A percentile compares a stretch with the other conserved stretches of the same genome.
These are phyloP conservation scores for Gavialis gangeticus DNA, from an alignment of 2,113 vertebrate genomes.

Conservation along the genomic window DNA sequence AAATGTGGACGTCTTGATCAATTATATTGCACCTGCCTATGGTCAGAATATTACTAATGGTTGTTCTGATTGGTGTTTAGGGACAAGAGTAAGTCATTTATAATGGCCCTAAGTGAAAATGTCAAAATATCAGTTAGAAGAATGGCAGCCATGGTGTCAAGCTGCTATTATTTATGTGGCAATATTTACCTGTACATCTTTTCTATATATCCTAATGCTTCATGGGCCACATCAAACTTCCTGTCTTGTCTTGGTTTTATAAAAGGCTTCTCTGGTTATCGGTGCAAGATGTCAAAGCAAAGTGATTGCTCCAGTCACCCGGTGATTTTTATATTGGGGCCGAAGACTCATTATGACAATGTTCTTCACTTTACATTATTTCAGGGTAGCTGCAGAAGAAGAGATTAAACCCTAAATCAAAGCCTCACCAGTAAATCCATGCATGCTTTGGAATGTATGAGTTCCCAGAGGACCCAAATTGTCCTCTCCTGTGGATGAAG, in stretches of 20 bases:
- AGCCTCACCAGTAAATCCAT: rapidly evolving
- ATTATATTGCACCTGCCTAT: constrained; percentile 21
- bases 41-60: background rate
- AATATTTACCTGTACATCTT: background rate
- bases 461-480: background rate
- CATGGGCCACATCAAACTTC: background rate
- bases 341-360: background rate
- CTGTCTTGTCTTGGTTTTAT: background rate
- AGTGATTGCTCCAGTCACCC: rapidly evolving
- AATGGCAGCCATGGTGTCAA: background rate
- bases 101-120: background rate
- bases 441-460: rapidly evolving
- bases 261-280: background rate
- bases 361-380: background rate
- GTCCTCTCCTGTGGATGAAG: background rate
- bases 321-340: rapidly evolving
- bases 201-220: background rate
- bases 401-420: rapidly evolving
- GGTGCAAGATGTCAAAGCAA: background rate
- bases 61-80: background rate
- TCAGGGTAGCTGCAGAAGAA: background rate
- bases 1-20: constrained; percentile 26
- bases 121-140: background rate
- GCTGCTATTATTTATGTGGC: background rate
- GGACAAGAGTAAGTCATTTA: background rate